These are phyloP conservation scores for Cecropterus lyciades DNA, from an alignment of 1,140 invertebrate genomes.

Conservation along the genomic window DNA sequence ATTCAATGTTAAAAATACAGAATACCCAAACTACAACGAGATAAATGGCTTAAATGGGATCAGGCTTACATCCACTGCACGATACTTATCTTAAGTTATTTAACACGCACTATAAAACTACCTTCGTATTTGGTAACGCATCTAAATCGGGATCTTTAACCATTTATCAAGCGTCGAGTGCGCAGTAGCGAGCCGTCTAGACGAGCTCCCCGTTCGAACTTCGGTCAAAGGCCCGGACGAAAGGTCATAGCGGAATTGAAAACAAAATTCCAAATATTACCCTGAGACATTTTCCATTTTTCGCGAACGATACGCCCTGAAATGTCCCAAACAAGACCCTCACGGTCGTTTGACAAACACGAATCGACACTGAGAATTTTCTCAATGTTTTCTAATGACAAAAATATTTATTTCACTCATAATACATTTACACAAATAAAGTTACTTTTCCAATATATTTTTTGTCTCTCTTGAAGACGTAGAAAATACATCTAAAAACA, in stretches of 20 bases:
- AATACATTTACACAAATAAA: neutral
- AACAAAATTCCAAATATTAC: constrained; percentile 52
- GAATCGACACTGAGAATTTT: neutral
- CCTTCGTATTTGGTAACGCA: constrained; percentile 33
- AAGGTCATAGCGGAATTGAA: constrained; percentile 70
- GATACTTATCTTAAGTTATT: constrained; percentile 27
- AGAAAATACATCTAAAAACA: constrained; percentile 22
- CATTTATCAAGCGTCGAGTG: constrained; percentile 48
- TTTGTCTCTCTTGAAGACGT: neutral
- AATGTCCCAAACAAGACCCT: neutral
- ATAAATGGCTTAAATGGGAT: neutral
- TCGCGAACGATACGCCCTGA: neutral
- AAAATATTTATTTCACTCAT: neutral
- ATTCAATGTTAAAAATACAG: no score
- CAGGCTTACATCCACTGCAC: neutral
- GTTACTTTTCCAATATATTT: constrained; percentile 10
- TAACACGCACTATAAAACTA: constrained; percentile 24
- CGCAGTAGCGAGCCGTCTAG: constrained; percentile 61
- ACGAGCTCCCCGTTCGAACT: constrained; percentile 62
- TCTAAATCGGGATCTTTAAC: constrained; percentile 37
- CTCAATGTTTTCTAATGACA: neutral
- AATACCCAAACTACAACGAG: neutral
- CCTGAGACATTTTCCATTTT: constrained; percentile 30
- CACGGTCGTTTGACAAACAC: neutral
- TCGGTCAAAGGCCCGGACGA: constrained; percentile 73